Conservation (phyloP, 2,797 vertebrate species). For the Erpetoichthys calabaricus region DNA sequence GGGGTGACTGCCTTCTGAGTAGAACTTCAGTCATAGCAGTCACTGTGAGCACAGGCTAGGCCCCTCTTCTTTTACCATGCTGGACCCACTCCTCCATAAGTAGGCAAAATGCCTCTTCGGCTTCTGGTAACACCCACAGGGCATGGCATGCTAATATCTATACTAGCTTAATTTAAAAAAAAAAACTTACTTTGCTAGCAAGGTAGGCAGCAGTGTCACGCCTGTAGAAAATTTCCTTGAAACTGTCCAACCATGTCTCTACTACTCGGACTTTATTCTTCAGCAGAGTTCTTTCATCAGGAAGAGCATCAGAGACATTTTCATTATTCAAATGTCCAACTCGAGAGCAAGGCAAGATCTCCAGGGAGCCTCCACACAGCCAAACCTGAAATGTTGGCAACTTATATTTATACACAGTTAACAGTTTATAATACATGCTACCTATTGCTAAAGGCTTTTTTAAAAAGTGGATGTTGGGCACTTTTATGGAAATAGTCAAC, state of each 20-base stretch:
- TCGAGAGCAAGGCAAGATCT: constrained; percentile 73
- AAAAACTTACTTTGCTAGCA: constrained; percentile 52
- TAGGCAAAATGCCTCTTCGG: too few species aligned
- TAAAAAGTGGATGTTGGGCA: too few species aligned
- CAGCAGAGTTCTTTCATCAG: constrained; percentile 48
- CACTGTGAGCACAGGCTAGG: too few species aligned
- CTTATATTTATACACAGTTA: too few species aligned
- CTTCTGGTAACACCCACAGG: not conserved
- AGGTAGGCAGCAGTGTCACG: constrained; percentile 55
- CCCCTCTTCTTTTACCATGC: too few species aligned
- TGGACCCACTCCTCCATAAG: too few species aligned
- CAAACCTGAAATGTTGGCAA: constrained; percentile 48
- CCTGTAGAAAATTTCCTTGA: constrained; percentile 69
- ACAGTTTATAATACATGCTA: too few species aligned
- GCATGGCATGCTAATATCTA: not conserved
- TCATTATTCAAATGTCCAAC: constrained; percentile 56
- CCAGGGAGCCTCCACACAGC: constrained; percentile 78
- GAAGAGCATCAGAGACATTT: constrained; percentile 24
- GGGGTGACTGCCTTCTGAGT: too few species aligned
- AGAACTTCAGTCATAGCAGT: too few species aligned
- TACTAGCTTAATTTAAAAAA: constrained; percentile 4
- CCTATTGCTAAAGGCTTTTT: too few species aligned
- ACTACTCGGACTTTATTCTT: constrained; percentile 66
- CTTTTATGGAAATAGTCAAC: too few species aligned
- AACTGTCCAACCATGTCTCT: constrained; percentile 69